A percentile compares a stretch with the other conserved stretches of the same genome.
These are phyloP conservation scores for Mastomys coucha DNA, from an alignment of 2,113 vertebrate genomes.

Conservation along the genomic window DNA sequence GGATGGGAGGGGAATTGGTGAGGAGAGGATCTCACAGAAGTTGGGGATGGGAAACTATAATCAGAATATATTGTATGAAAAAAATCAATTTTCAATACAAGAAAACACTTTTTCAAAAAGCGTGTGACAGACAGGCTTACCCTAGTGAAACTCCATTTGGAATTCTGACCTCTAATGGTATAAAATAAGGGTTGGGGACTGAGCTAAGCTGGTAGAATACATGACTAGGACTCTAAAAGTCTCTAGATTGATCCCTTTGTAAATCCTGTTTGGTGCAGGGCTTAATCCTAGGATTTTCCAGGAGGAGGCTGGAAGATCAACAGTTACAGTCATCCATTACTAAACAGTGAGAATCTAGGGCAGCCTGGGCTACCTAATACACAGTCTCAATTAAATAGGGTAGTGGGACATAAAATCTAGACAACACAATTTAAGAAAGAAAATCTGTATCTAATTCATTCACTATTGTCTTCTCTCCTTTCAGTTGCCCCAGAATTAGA, in stretches of 20 bases:
- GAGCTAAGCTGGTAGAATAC: not conserved
- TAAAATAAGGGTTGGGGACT: not conserved
- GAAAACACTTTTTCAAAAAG: not conserved
- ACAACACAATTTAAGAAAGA: not conserved
- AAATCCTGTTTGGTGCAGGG: not conserved
- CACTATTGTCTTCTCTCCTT: not conserved
- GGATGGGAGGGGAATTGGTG: no score
- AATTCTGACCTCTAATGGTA: not conserved
- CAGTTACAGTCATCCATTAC: no score
- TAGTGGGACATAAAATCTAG: not conserved
- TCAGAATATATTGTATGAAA: not conserved
- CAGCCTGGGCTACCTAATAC: not conserved
- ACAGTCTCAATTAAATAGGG: not conserved
- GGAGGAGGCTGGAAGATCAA: not conserved
- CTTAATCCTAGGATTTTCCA: no score
- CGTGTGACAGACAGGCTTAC: not conserved
- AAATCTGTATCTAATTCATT: not conserved
- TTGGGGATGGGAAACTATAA: not conserved
- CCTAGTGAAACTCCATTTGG: not conserved
- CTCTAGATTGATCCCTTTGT: not conserved
- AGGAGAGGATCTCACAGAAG: not conserved
- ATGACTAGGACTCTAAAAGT: not conserved
- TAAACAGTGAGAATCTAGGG: not conserved
- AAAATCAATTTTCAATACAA: not conserved
- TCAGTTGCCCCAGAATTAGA: not conserved